A percentile compares a stretch with the other conserved stretches of the same genome.
phyloP scores from a whole-genome alignment of 2,888 invertebrate genomes.

The Agrotis ipsilon region DNA sequence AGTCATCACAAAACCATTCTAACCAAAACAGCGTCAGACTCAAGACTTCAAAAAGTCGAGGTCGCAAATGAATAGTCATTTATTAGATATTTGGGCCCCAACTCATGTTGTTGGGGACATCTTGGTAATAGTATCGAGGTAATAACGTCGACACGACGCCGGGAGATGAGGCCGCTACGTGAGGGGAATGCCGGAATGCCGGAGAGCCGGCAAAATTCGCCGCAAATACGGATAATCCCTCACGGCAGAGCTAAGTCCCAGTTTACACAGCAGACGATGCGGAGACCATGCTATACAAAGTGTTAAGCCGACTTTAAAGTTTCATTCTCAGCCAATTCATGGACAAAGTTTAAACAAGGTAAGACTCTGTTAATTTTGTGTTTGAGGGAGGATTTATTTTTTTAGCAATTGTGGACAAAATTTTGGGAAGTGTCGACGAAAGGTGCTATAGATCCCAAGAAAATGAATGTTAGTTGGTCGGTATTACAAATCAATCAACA shows the following conservation, averaged over 20 bases:
- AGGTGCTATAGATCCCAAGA: background rate
- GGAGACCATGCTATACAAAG: slow-evolving; percentile 64
- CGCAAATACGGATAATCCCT: slow-evolving; percentile 84
- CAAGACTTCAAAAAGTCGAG: slow-evolving; percentile 42
- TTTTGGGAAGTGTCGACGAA: background rate
- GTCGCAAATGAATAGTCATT: slow-evolving; percentile 66
- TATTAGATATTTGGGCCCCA: slow-evolving; percentile 72
- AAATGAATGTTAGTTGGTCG: slow-evolving; percentile 4
- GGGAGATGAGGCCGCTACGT: slow-evolving; percentile 86
- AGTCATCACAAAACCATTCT: slow-evolving; percentile 6
- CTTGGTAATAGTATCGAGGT: slow-evolving; percentile 83
- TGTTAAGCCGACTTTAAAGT: slow-evolving; percentile 66
- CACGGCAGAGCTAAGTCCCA: slow-evolving; percentile 76
- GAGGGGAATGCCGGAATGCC: slow-evolving; percentile 78
- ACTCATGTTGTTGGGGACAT: slow-evolving; percentile 70
- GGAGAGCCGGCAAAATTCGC: slow-evolving; percentile 70
- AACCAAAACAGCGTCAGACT: slow-evolving; percentile 33
- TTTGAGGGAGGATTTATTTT: slow-evolving; percentile 2
- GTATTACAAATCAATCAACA: slow-evolving; percentile 36
- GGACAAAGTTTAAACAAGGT: slow-evolving; percentile 55
- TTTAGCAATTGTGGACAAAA: background rate
- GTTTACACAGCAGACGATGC: slow-evolving; percentile 77
- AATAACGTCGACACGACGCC: slow-evolving; percentile 85
- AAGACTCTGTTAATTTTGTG: slow-evolving; percentile 32
- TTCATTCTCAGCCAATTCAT: slow-evolving; percentile 59